These are phyloP conservation scores for Phoeniculus purpureus DNA, from an alignment of 2,797 vertebrate genomes.

Conservation along the genomic window DNA sequence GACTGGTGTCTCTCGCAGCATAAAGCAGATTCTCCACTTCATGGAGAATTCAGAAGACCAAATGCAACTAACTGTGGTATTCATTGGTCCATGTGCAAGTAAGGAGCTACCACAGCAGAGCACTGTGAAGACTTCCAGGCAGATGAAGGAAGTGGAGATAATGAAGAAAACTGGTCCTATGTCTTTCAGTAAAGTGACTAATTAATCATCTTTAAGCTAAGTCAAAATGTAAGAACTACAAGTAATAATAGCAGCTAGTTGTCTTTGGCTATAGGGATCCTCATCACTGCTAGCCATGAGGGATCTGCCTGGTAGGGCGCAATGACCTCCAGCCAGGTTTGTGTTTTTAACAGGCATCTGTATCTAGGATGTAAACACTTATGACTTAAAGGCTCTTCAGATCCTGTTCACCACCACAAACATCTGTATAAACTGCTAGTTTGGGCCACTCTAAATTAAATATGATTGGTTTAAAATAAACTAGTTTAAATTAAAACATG, in stretches of 20 bases:
- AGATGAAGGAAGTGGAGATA: background rate
- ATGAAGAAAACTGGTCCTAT: background rate
- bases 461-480: background rate
- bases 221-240: background rate
- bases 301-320: background rate
- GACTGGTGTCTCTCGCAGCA: accelerated
- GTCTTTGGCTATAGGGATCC: background rate
- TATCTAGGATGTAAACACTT: background rate
- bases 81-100: background rate
- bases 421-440: background rate
- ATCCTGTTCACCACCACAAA: background rate
- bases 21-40: background rate
- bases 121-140: background rate
- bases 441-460: background rate
- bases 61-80: background rate
- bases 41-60: background rate
- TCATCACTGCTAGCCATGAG: background rate
- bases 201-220: background rate
- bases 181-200: background rate
- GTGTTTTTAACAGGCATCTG: no score
- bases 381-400: background rate
- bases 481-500: background rate
- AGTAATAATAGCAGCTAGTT: background rate
- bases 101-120: background rate
- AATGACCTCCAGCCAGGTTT: background rate